These are phyloP conservation scores for Ochropleura leucogaster DNA, from an alignment of 2,888 invertebrate genomes.

Conservation along the genomic window DNA sequence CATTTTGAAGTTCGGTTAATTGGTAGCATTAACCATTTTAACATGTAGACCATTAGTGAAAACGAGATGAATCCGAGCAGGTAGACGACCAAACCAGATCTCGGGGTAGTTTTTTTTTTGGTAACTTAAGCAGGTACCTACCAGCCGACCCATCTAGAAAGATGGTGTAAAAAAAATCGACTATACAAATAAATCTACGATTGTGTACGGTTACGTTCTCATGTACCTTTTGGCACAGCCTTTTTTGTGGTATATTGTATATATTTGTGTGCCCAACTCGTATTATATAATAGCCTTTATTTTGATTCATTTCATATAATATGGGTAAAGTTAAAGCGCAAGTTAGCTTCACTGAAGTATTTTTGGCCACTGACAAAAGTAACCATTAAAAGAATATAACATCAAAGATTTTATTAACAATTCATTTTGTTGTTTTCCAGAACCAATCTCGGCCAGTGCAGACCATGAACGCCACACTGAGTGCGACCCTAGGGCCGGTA, in stretches of 20 bases:
- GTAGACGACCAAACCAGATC: constrained; percentile 83
- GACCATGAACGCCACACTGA: constrained; percentile 81
- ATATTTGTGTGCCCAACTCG: neutral
- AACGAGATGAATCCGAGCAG: constrained; percentile 83
- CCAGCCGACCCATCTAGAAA: constrained; percentile 77
- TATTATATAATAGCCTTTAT: neutral
- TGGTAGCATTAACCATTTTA: constrained; percentile 86
- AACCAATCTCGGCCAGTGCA: constrained; percentile 90
- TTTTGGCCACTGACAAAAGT: neutral
- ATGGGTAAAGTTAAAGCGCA: neutral
- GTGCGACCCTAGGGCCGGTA: constrained; percentile 76
- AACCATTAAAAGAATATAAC: neutral
- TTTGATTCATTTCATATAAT: neutral
- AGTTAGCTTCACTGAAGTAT: neutral
- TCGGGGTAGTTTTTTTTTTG: constrained; percentile 81
- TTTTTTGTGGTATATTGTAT: constrained; percentile 17
- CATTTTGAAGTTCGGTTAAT: constrained; percentile 84
- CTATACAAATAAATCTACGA: constrained; percentile 67
- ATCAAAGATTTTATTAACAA: constrained; percentile 36
- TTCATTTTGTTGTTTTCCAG: constrained; percentile 80
- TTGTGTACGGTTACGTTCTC: constrained; percentile 27
- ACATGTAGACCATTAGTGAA: constrained; percentile 83
- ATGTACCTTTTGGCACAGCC: constrained; percentile 30
- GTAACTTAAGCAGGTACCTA: constrained; percentile 86
- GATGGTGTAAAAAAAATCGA: constrained; percentile 67